phyloP scores from a whole-genome alignment of 1,140 invertebrate species.

The Drosophila mojavensis region DNA sequence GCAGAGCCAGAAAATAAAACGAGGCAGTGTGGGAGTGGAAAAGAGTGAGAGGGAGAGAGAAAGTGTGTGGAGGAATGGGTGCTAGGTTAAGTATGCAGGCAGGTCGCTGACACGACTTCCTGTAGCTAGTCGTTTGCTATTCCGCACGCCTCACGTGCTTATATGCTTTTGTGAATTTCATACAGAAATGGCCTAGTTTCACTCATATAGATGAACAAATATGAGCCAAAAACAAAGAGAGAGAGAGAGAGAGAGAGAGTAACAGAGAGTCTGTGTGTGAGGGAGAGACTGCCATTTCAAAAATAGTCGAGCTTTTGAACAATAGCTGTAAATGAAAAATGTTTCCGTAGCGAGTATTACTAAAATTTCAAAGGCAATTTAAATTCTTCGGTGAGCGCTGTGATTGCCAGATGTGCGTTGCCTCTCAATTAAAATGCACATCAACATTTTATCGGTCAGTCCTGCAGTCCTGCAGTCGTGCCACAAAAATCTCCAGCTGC shows the following conservation, averaged over 20 bases:
- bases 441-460: background rate
- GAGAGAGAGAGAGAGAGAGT: too few relatives aligned
- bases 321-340: too few relatives aligned
- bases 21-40: background rate
- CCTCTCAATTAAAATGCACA: constrained; percentile 11
- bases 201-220: too few relatives aligned
- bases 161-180: constrained; percentile 39
- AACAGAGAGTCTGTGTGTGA: too few relatives aligned
- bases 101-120: constrained; percentile 12
- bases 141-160: constrained; percentile 30
- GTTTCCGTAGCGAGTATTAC: background rate
- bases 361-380: background rate
- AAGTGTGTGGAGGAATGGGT: background rate
- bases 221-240: too few relatives aligned
- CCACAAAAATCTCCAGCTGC: background rate
- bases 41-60: background rate
- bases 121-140: constrained; percentile 21
- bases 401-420: background rate
- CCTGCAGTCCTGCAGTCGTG: background rate
- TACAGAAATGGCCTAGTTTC: constrained; percentile 42
- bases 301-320: too few relatives aligned
- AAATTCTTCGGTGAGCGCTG: background rate
- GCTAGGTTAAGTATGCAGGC: background rate
- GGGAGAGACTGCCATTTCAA: too few relatives aligned
- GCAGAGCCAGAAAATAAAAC: background rate